These are phyloP conservation scores for Papilio helenus DNA, from an alignment of 1,140 invertebrate genomes.

Conservation along the genomic window DNA sequence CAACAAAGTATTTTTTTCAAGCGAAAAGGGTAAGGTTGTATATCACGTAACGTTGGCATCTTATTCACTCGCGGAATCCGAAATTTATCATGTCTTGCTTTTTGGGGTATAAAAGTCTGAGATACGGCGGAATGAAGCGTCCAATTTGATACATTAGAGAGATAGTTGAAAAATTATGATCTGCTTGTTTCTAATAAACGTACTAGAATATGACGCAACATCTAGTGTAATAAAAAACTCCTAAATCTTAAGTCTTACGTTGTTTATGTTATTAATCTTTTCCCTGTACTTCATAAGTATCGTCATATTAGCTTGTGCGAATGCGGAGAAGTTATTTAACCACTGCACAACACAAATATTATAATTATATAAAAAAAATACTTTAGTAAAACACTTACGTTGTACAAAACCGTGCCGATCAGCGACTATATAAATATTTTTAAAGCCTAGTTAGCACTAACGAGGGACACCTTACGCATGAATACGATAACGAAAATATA, in stretches of 20 bases:
- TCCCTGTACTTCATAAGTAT: not conserved
- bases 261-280: not conserved
- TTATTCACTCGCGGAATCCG: conserved; percentile 6
- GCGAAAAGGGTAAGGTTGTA: not conserved
- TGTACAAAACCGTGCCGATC: no score
- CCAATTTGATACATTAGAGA: conserved; percentile 8
- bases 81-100: conserved; percentile 8
- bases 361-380: not conserved
- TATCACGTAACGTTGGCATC: not conserved
- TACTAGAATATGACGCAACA: not conserved
- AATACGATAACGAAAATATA: not conserved
- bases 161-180: conserved; percentile 1
- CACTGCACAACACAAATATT: not conserved
- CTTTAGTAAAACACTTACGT: not conserved
- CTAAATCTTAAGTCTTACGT: not conserved
- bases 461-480: not conserved
- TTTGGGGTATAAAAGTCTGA: not conserved
- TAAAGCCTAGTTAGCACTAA: not conserved
- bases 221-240: not conserved
- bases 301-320: no score
- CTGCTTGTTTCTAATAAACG: not conserved
- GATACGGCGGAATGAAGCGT: not conserved
- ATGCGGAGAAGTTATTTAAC: not conserved
- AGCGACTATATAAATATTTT: not conserved
- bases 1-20: not conserved